Evolutionary conservation across 2,888 invertebrate species (phyloP), one percentile per base, ranked within the genome.

Genomic region (Allygus modestus): DNA sequence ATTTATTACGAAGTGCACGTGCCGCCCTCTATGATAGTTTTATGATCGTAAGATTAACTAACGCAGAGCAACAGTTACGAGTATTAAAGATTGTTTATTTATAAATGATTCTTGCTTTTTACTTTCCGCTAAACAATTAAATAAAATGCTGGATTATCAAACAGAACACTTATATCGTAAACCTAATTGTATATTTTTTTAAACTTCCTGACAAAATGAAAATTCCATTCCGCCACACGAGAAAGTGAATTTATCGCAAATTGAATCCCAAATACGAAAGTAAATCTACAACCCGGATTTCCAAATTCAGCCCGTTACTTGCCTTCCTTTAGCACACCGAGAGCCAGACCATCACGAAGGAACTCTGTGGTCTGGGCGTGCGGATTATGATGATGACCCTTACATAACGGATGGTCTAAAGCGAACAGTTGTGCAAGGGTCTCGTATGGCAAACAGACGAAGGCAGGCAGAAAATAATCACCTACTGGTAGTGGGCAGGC

Each of bases 391-490:
- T 54, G 54, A 54, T 54, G 20, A 15, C 20, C 54, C 54, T 54
- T 54, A 54, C 54, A 23, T 54, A 54, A 54, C 54, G 54, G 54
- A 54, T 54, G 54, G 54, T 54, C 54, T 54, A 54, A 54, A 54
- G 54, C 54, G 54, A 54, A 54, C 54, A 54, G 54, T 54, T 54
- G 54, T 54, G 54, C 54, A 54, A 54, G 54, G 54, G 54, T 54
- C 54, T 23, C 54, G 54, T 23, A 54, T 23, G 20, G 54, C 54
- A 54, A 54, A 54, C 54, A 54, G 54, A 54, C 54, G 54, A 54
- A 54, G 54, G 54, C 54, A 54, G 54, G 54, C 54, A 54, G 54
- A 54, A 54, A 54, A 54, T 54, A 54, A 54, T 54, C 54, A 54
- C 23, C 54, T 23, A 23, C 54, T 54, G 54, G 54, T 54, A 54